A percentile compares a stretch with the other conserved stretches of the same genome.
phyloP scores from a whole-genome alignment of 1,140 invertebrate species.

The Druon quercuslanigerum region DNA sequence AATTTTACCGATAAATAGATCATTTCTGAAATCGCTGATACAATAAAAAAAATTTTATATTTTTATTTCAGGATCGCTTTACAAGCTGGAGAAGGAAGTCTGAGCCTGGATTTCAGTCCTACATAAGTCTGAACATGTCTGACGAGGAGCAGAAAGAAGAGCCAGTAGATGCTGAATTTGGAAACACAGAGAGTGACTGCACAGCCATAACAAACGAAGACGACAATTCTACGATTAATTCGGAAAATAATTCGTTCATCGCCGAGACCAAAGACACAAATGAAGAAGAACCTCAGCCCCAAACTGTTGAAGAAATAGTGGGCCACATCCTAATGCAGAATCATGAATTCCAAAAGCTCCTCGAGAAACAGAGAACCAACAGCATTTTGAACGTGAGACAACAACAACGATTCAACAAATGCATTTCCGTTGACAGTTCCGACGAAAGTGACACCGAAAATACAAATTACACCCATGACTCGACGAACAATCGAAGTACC shows the following conservation, averaged over 20 bases:
- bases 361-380: constrained; percentile 82
- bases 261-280: constrained; percentile 59
- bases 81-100: constrained; percentile 83
- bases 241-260: constrained; percentile 35
- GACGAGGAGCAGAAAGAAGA: constrained; percentile 66
- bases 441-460: constrained; percentile 75
- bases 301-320: constrained; percentile 87
- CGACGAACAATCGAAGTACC: constrained; percentile 33
- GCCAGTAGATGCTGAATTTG: constrained; percentile 22
- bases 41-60: not conserved
- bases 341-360: constrained; percentile 86
- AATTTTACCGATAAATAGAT: not conserved
- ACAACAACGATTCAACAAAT: constrained; percentile 75
- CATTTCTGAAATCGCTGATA: not conserved
- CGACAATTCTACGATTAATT: constrained; percentile 17
- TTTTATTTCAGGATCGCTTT: constrained; percentile 67
- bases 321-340: constrained; percentile 89
- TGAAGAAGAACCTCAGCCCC: constrained; percentile 61
- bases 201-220: constrained; percentile 19
- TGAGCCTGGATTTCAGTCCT: constrained; percentile 79
- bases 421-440: constrained; percentile 63
- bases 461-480: constrained; percentile 71
- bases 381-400: constrained; percentile 76
- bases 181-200: constrained; percentile 43
- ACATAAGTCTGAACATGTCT: constrained; percentile 66